Evolutionary conservation across 2,888 invertebrate genomes (phyloP).

Genomic region (Teleogryllus oceanicus): DNA sequence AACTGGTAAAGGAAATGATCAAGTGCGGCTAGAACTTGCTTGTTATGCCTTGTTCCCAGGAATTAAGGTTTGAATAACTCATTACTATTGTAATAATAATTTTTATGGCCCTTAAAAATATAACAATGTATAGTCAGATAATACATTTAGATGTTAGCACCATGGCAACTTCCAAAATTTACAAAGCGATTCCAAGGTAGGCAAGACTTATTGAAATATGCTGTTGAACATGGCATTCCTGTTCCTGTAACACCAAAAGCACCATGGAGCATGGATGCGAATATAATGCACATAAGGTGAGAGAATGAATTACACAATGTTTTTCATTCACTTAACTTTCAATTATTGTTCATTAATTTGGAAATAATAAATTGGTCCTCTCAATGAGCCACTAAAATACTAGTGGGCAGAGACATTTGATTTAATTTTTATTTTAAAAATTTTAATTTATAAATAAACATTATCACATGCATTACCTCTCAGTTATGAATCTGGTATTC

Average conservation of each 20-base stretch:
- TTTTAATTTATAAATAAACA: constrained; percentile 20
- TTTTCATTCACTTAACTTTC: no score
- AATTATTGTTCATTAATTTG: neutral
- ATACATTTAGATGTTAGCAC: constrained; percentile 67
- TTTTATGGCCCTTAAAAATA: neutral
- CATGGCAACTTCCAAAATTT: constrained; percentile 76
- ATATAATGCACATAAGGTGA: constrained; percentile 76
- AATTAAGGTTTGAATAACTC: constrained; percentile 58
- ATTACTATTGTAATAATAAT: constrained; percentile 12
- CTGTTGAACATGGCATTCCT: constrained; percentile 66
- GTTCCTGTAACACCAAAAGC: constrained; percentile 73
- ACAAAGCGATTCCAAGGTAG: constrained; percentile 74
- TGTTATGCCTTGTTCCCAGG: constrained; percentile 72
- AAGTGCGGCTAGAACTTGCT: constrained; percentile 78
- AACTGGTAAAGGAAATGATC: constrained; percentile 86
- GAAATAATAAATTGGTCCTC: neutral
- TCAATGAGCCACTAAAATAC: neutral
- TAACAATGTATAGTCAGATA: neutral
- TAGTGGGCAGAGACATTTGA: neutral
- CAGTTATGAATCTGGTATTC: constrained; percentile 78
- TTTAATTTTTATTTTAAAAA: neutral
- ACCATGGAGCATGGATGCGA: constrained; percentile 85
- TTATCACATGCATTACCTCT: constrained; percentile 28
- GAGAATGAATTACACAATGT: no score
- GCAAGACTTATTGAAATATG: constrained; percentile 71